A percentile compares a stretch with the other conserved stretches of the same genome.
These are phyloP conservation scores for Antheraea pernyi DNA, from an alignment of 1,140 invertebrate genomes.

Conservation along the genomic window DNA sequence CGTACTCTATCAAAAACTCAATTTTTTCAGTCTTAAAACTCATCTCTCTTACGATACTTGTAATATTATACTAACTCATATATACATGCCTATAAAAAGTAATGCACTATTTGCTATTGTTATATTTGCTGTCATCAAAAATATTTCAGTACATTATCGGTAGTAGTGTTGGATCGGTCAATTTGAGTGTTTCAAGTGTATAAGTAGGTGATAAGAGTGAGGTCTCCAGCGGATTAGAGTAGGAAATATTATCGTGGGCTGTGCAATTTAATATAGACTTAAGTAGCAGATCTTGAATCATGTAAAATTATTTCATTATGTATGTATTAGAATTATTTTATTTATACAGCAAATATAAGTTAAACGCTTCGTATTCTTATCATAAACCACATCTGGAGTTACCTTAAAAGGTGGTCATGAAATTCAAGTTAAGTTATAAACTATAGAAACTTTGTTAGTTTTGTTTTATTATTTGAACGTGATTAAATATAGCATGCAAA, in stretches of 20 bases:
- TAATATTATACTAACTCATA: slow-evolving; percentile 29
- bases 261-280: slow-evolving; percentile 65
- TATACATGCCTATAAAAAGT: slow-evolving; percentile 6
- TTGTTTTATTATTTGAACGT: too few species aligned
- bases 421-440: too few species aligned
- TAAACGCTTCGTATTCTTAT: neutral
- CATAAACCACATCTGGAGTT: too few species aligned
- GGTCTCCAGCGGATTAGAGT: slow-evolving; percentile 46
- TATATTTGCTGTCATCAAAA: neutral
- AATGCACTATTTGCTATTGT: slow-evolving; percentile 2
- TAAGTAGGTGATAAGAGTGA: slow-evolving; percentile 38
- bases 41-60: slow-evolving; percentile 42
- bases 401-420: too few species aligned
- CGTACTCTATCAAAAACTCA: slow-evolving; percentile 35
- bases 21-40: slow-evolving; percentile 40
- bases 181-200: slow-evolving; percentile 48
- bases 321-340: neutral
- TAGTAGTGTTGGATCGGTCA: slow-evolving; percentile 46
- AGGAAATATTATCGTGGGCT: slow-evolving; percentile 56
- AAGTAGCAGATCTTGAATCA: slow-evolving; percentile 38
- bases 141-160: slow-evolving; percentile 20
- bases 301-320: slow-evolving; percentile 2
- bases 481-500: too few species aligned
- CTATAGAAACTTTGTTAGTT: too few species aligned
- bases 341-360: neutral